Evolutionary conservation across 2,888 invertebrate species (phyloP).

Genomic region (Drosophila fungiperda): DNA sequence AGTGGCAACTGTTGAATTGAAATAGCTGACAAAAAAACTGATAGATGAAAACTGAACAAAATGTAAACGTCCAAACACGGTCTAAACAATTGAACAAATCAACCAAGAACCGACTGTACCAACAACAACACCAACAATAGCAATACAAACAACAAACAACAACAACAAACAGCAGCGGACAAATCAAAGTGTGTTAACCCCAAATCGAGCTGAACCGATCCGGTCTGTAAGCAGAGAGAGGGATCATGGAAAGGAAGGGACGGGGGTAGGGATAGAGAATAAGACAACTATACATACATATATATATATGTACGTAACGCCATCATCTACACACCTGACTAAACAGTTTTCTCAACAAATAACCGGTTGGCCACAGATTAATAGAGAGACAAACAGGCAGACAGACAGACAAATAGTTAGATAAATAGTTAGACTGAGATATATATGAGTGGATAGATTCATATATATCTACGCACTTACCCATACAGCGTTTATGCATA

Average conservation of each 20-base stretch:
- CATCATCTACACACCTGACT: constrained; percentile 23
- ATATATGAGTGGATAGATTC: background rate
- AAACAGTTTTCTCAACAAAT: constrained; percentile 41
- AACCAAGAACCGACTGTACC: constrained; percentile 62
- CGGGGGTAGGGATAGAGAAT: background rate
- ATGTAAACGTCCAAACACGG: constrained; percentile 43
- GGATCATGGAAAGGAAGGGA: background rate
- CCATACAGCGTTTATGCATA: background rate
- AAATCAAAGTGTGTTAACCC: constrained; percentile 75
- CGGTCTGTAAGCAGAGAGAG: constrained; percentile 32
- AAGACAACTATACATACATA: constrained; percentile 1
- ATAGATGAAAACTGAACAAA: constrained; percentile 38
- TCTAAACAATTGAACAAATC: constrained; percentile 54
- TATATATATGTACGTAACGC: background rate
- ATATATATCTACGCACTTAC: background rate
- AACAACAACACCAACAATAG: constrained; percentile 33
- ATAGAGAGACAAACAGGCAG: background rate
- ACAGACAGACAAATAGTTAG: background rate
- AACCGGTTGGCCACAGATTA: constrained; percentile 10
- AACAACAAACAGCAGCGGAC: constrained; percentile 17
- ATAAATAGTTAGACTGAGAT: background rate
- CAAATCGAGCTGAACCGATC: constrained; percentile 51
- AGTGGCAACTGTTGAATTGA: constrained; percentile 55
- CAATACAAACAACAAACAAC: constrained; percentile 7
- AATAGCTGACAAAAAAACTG: constrained; percentile 12